Percentiles rank a stretch among this genome's conserved stretches.
Conservation (phyloP, 2,888 invertebrate genomes). For the Pilophorus perplexus region DNA sequence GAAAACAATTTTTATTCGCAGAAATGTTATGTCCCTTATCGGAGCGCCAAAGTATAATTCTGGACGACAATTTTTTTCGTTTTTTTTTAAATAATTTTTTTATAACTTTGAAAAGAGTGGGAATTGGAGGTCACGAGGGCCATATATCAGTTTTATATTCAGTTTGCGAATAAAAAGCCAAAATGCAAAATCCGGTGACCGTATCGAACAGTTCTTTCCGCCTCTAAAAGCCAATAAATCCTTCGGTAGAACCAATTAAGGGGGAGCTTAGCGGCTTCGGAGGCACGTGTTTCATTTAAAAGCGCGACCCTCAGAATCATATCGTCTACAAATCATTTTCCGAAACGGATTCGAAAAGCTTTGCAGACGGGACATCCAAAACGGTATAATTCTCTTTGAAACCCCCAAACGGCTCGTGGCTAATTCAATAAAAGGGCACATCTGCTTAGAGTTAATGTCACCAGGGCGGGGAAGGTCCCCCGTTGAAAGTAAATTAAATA, state of each 20-base stretch:
- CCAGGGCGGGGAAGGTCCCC: not conserved
- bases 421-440: constrained; percentile 20
- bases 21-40: too few species aligned
- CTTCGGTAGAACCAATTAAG: not conserved
- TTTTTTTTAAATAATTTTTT: too few species aligned
- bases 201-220: too few species aligned
- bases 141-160: too few species aligned
- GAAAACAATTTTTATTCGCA: too few species aligned
- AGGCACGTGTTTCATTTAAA: constrained; percentile 3
- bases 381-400: not conserved
- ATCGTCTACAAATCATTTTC: constrained; percentile 6
- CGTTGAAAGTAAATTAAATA: constrained; percentile 13
- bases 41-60: too few species aligned
- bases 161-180: too few species aligned
- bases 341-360: not conserved
- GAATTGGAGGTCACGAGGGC: too few species aligned
- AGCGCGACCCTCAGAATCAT: not conserved
- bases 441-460: constrained; percentile 13
- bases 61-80: too few species aligned
- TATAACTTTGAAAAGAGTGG: too few species aligned
- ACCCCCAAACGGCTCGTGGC: not conserved
- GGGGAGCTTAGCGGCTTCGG: not conserved
- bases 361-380: not conserved
- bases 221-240: not conserved
- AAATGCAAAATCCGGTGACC: too few species aligned